These are phyloP conservation scores for Spicauda simplicius DNA, from an alignment of 2,888 invertebrate genomes.

Conservation along the genomic window DNA sequence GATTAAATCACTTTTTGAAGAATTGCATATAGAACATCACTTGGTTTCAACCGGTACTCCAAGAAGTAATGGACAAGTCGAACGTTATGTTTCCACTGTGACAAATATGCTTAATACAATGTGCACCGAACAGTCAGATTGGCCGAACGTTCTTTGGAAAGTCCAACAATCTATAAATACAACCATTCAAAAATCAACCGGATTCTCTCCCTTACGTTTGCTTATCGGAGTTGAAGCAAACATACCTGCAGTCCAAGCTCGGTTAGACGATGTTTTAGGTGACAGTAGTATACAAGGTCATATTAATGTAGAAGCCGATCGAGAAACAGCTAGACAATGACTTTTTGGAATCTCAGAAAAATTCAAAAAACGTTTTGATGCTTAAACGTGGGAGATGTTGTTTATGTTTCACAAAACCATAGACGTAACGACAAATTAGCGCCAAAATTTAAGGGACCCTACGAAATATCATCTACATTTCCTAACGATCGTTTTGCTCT, in stretches of 20 bases:
- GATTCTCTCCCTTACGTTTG: constrained; percentile 43
- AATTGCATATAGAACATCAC: constrained; percentile 39
- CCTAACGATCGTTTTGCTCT: too few relatives aligned
- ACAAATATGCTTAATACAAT: constrained; percentile 39
- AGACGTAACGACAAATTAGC: too few relatives aligned
- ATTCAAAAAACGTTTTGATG: too few relatives aligned
- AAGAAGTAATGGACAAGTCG: constrained; percentile 24
- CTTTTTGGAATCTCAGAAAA: constrained; percentile 13
- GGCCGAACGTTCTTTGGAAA: constrained; percentile 41
- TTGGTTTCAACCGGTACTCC: constrained; percentile 42
- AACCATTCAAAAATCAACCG: too few relatives aligned
- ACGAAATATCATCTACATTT: too few relatives aligned
- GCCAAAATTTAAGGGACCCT: too few relatives aligned
- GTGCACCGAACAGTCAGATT: constrained; percentile 38
- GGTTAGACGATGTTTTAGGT: constrained; percentile 17
- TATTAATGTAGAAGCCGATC: constrained; percentile 4
- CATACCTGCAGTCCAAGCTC: constrained; percentile 33
- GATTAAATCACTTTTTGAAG: constrained; percentile 29
- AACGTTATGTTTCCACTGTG: constrained; percentile 40
- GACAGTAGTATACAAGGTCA: too few relatives aligned
- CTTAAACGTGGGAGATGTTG: too few relatives aligned
- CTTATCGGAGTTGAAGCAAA: constrained; percentile 40
- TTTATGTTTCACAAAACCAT: too few relatives aligned
- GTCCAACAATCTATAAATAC: constrained; percentile 46
- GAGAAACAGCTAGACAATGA: constrained; percentile 13